These are phyloP conservation scores for Sialis lutaria DNA, from an alignment of 2,888 invertebrate genomes.

Conservation along the genomic window DNA sequence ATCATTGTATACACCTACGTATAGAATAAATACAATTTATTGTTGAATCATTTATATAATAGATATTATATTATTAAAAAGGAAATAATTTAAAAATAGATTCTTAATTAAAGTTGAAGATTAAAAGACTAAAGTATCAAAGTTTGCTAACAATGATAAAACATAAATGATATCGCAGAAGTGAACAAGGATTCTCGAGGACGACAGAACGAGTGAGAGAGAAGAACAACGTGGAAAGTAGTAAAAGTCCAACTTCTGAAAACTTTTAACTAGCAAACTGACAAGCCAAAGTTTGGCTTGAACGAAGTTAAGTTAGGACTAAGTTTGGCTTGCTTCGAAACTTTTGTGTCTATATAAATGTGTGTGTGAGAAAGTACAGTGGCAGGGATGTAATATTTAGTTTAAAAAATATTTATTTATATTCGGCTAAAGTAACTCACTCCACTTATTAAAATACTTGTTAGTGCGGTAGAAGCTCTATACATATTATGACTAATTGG, in stretches of 20 bases:
- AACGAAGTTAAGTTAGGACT: conserved; percentile 9
- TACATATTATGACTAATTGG: too few relatives aligned
- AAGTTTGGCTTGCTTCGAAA: conserved; percentile 26
- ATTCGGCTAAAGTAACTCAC: too few relatives aligned
- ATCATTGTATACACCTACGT: too few relatives aligned
- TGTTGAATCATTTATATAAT: too few relatives aligned
- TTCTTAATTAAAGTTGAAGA: conserved; percentile 5
- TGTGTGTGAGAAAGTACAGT: too few relatives aligned
- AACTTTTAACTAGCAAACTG: conserved; percentile 24
- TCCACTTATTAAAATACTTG: too few relatives aligned
- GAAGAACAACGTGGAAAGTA: neutral
- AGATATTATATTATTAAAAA: too few relatives aligned
- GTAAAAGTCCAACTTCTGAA: conserved; percentile 7
- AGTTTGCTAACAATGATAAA: conserved; percentile 1
- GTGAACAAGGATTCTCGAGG: neutral
- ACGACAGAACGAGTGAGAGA: neutral
- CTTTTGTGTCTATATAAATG: conserved; percentile 15
- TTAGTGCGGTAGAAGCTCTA: too few relatives aligned
- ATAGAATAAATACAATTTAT: too few relatives aligned
- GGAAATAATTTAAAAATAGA: conserved; percentile 5
- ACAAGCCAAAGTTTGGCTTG: conserved; percentile 21
- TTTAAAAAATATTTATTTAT: too few relatives aligned
- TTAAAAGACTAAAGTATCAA: conserved; percentile 5
- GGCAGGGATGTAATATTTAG: too few relatives aligned
- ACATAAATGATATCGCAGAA: neutral